Conservation (phyloP, 2,113 vertebrate species). For the Anguilla japonica region DNA sequence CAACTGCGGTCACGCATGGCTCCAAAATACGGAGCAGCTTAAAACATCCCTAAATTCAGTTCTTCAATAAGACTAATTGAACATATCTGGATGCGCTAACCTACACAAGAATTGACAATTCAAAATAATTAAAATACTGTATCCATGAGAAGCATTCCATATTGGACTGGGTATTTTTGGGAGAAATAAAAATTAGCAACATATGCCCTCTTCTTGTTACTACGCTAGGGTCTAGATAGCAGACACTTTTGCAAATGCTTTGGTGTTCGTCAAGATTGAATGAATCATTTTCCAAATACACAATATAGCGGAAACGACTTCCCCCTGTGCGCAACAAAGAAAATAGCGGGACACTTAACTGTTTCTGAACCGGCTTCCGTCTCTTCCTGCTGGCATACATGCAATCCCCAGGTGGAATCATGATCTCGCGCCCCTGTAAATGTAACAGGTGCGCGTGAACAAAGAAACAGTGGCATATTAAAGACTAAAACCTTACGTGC, state of each 20-base stretch:
- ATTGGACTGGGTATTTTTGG: no score
- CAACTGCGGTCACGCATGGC: no score
- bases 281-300: background rate
- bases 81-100: no score
- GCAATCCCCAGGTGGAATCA: conserved; percentile 82
- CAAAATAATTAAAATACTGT: no score
- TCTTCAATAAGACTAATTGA: no score
- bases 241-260: background rate
- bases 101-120: no score
- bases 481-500: background rate
- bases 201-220: background rate
- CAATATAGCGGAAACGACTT: background rate
- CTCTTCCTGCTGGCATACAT: conserved; percentile 81
- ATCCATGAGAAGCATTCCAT: no score
- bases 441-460: conserved; percentile 26
- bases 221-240: background rate
- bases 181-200: background rate
- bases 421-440: conserved; percentile 58
- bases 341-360: conserved; percentile 66
- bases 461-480: background rate
- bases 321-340: background rate
- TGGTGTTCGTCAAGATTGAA: background rate
- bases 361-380: conserved; percentile 82
- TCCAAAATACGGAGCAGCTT: no score
- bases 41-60: no score